These are phyloP conservation scores for Myopa testacea DNA, from an alignment of 2,888 invertebrate species.

Conservation along the genomic window DNA sequence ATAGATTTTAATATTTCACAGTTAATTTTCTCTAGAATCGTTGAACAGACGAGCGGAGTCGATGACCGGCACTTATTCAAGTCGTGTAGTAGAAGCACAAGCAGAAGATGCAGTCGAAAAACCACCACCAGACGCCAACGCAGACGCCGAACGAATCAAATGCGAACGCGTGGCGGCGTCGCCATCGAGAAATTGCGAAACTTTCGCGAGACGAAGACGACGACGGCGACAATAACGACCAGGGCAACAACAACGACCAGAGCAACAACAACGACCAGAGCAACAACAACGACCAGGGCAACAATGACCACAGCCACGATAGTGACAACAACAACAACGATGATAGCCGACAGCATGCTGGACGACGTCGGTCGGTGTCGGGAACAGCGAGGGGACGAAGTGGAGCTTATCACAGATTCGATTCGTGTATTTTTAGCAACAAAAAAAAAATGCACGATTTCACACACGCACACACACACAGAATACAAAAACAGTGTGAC, in stretches of 20 bases:
- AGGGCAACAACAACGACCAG: not conserved
- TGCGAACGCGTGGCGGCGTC: not conserved
- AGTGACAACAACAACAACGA: not conserved
- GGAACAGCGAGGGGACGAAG: not conserved
- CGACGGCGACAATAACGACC: not conserved
- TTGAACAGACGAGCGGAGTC: constrained; percentile 1
- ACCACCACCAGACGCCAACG: not conserved
- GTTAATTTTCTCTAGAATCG: constrained; percentile 1
- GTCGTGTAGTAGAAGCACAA: not conserved
- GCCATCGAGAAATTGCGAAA: constrained; percentile 10
- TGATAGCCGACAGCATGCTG: no score
- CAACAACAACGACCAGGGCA: not conserved
- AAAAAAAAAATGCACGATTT: no score
- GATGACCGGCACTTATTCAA: constrained; percentile 25
- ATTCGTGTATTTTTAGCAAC: not conserved
- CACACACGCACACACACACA: no score
- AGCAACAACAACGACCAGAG: not conserved
- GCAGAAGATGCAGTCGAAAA: no score
- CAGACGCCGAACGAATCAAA: not conserved
- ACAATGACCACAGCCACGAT: no score
- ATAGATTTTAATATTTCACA: constrained; percentile 5
- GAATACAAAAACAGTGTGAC: no score
- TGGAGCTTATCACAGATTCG: not conserved
- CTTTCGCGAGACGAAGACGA: not conserved
- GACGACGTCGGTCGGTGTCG: not conserved